Base-by-base conservation (phyloP, 2,113 vertebrate species). In the Odontophorus gujanensis region DNA sequence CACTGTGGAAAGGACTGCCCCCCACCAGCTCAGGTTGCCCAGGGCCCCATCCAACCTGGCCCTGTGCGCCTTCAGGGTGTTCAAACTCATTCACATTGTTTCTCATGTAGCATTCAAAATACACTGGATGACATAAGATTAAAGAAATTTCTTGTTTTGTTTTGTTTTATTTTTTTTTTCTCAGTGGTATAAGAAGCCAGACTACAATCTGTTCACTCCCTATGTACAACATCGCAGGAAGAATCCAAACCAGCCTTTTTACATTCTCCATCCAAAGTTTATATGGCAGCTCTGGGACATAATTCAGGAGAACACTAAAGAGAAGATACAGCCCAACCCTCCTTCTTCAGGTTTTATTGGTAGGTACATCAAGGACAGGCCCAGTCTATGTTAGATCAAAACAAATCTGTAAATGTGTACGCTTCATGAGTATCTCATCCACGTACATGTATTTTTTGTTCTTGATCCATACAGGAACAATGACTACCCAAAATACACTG, bases 321-420 rank as follows among this genome's bases (percentile, higher is more conserved):
- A 99, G 97, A 98, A 98, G 96, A 99, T 99, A 95, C 99, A 99
- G 92, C 99, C 99, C 92, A 99, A 99, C 76, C 99, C 99, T 8
- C 99, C 99, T 21, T 99, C 99, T 43, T 99, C 99, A 77, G 99
- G 99, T 79, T 99, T 99, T 96, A 99, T 99, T 90, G 99, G 99
- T 99, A 98, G 93, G 98, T 97, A 8, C 68, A 36, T 36, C 12
- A 67, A 63, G 74, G 48, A 28, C 43, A 42, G 18, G 19, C 26
- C 58, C 5, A 17, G 53, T 16, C 68, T 5, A 22, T 40, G 34
- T 51, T 55, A 57, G 19, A 82, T 62, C 42, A 87, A 90, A 22
- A 17, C 75, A 47, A 8, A 2, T 12, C 4, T 40, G 11, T 45
- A 69, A 76, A 74, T 13, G 1, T 34, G 4, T 73, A 9, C 14